phyloP scores from a whole-genome alignment of 2,888 invertebrate species.

The Dicycla oo region DNA sequence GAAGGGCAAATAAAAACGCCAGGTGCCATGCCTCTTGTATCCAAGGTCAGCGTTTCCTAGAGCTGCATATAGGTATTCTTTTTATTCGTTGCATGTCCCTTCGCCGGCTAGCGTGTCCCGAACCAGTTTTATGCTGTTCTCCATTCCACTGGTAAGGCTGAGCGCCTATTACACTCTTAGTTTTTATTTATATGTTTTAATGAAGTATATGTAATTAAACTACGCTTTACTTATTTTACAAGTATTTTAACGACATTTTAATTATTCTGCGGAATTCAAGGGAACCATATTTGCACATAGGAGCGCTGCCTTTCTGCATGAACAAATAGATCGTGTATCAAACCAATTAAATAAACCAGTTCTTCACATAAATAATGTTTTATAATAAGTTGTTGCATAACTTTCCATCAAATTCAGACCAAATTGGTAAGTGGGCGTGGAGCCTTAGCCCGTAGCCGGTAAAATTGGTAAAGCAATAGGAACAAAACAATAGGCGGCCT shows the following conservation, averaged over 20 bases:
- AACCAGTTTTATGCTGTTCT: constrained; percentile 87
- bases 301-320: constrained; percentile 23
- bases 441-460: constrained; percentile 73
- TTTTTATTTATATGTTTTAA: constrained; percentile 78
- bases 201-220: constrained; percentile 74
- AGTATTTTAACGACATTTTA: constrained; percentile 66
- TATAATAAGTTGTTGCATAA: constrained; percentile 19
- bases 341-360: constrained; percentile 11
- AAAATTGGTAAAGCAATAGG: constrained; percentile 81
- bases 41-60: constrained; percentile 90
- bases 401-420: constrained; percentile 22
- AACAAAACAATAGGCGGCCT: constrained; percentile 83
- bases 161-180: constrained; percentile 80
- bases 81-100: constrained; percentile 89
- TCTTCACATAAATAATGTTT: background rate
- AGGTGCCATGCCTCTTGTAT: constrained; percentile 88
- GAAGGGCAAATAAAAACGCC: constrained; percentile 89
- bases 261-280: constrained; percentile 55
- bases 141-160: constrained; percentile 83
- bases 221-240: constrained; percentile 65
- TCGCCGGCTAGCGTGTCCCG: constrained; percentile 86
- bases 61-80: constrained; percentile 89
- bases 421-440: constrained; percentile 67
- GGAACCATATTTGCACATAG: constrained; percentile 15
- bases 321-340: constrained; percentile 2